Percentiles rank a stretch among this genome's conserved stretches.
phyloP scores from a whole-genome alignment of 2,888 invertebrate genomes.

The Helobdella robusta region DNA sequence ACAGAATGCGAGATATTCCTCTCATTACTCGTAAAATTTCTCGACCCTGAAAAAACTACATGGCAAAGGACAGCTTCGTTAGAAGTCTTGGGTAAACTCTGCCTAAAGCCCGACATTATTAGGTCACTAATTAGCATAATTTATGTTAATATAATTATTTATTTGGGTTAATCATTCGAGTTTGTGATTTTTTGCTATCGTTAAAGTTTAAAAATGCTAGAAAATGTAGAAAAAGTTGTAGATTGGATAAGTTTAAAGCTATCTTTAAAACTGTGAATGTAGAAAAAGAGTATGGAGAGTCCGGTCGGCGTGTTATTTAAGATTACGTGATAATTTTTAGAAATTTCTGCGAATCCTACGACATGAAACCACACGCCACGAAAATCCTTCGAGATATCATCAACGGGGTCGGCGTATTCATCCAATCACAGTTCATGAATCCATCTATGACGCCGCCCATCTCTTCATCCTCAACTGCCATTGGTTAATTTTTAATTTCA shows the following conservation, averaged over 20 bases:
- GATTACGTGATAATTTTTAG: conserved; percentile 36
- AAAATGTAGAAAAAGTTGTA: too few species aligned
- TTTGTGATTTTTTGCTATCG: too few species aligned
- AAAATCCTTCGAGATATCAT: conserved; percentile 78
- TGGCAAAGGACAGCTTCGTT: conserved; percentile 92
- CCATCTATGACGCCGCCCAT: conserved; percentile 30
- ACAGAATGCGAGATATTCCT: conserved; percentile 98
- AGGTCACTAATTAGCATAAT: too few species aligned
- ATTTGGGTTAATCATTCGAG: too few species aligned
- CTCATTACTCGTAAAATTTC: conserved; percentile 87
- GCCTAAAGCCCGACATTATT: conserved; percentile 73
- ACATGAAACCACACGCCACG: conserved; percentile 67
- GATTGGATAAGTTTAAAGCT: too few species aligned
- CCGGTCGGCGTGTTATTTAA: background rate
- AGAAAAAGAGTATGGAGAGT: too few species aligned
- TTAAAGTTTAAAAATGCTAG: too few species aligned
- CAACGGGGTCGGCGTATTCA: conserved; percentile 65
- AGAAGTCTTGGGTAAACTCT: conserved; percentile 89
- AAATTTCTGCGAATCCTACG: conserved; percentile 87
- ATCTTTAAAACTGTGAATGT: too few species aligned
- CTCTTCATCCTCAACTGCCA: conserved; percentile 10
- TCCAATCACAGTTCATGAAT: conserved; percentile 66
- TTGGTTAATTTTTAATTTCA: conserved; percentile 7
- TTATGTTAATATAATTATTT: too few species aligned
- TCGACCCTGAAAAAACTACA: conserved; percentile 87